Base-by-base conservation (phyloP, 2,113 vertebrate genomes). In the Corythaixoides concolor region DNA sequence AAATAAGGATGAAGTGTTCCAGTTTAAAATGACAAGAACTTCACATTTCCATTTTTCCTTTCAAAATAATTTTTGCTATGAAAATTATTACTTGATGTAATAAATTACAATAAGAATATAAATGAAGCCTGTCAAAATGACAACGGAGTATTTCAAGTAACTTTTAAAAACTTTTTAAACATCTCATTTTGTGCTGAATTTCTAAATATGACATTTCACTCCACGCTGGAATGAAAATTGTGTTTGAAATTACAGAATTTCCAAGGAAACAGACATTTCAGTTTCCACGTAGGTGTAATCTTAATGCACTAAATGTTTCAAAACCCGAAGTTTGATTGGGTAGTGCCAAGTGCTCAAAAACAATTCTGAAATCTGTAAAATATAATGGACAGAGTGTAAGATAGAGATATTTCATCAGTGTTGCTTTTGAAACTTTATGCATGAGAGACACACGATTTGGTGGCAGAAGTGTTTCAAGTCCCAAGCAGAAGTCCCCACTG, bases 71-170 rank as follows among this genome's bases (percentile, higher is more conserved):
- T 88, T 90, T 70, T 75, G 68, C 60, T 2, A 5, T 67, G 83
- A 24, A 92, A 96, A 95, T 94, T 63, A 59, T 55, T 80, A 6
- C 94, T 72, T 64, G 64, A 74, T 63, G 80, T 27, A 63, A 90
- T 37, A 74, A 89, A 93, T 85, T 15, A 59, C 86, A 89, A 84
- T 45, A 30, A 89, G 77, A 63, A 41, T 52, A 49, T 45, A 69
- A 84, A 75, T 67, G 62, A 21, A 72, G 35, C 53, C 78, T 93
- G 93, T 96, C 95, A 95, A 95, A 90, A 81, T 68, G 83, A 95
- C 93, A 96, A 84, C 79, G 77, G 39, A 68, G 47, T 16, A 22
- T 49, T 83, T 69, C 70, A 79, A 90, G 56, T 4, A 66, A 90
- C 90, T 95, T 16, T 1, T 12, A 15, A 50, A 63, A 89, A 86